Conservation (phyloP, 2,888 invertebrate genomes). For the Acrobasis repandana region DNA sequence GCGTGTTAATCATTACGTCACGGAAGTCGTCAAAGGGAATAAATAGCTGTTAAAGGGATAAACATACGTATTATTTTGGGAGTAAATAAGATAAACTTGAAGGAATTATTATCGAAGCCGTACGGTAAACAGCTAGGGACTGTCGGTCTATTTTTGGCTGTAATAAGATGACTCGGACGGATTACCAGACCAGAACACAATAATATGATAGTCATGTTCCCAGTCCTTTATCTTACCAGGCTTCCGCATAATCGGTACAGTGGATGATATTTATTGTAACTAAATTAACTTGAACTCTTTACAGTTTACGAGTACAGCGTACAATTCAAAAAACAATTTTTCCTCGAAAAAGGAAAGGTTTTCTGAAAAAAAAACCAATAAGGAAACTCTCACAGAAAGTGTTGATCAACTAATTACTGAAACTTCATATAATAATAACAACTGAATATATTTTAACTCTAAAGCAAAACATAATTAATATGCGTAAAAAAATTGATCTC, state of each 20-base stretch:
- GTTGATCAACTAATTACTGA: no score
- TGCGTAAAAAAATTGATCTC: no score
- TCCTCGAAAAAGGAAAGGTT: no score
- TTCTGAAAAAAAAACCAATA: no score
- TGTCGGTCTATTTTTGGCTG: slow-evolving; percentile 28
- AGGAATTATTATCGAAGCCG: slow-evolving; percentile 8
- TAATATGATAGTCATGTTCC: slow-evolving; percentile 26
- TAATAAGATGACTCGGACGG: slow-evolving; percentile 27
- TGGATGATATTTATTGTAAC: neutral
- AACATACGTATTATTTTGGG: neutral
- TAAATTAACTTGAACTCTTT: neutral
- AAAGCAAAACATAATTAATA: no score
- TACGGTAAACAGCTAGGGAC: slow-evolving; percentile 4
- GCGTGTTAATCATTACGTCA: no score
- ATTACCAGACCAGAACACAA: slow-evolving; percentile 26
- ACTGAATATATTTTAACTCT: no score
- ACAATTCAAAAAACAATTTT: no score
- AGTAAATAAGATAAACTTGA: slow-evolving; percentile 8
- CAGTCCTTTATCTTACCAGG: slow-evolving; percentile 17
- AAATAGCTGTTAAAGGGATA: neutral
- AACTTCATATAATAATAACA: no score
- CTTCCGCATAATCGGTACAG: slow-evolving; percentile 7
- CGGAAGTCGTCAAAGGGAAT: no score
- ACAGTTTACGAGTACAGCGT: no score
- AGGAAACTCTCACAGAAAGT: no score